A percentile compares a stretch with the other conserved stretches of the same genome.
Conservation (phyloP, 2,113 vertebrate genomes). For the Pygoscelis antarcticus region DNA sequence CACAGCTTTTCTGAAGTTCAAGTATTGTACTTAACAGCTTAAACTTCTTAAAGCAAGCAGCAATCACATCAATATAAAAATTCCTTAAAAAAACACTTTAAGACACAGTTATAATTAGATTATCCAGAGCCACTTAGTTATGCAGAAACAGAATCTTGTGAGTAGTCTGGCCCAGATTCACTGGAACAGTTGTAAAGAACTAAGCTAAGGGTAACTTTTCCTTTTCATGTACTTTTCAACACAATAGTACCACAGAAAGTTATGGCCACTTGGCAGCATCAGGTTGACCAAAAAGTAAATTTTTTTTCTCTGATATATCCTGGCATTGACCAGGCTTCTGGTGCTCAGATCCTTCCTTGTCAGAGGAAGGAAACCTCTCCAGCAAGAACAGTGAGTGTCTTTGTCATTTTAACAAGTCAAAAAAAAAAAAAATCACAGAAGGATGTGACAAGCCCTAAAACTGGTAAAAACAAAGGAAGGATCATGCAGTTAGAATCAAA, state of each 20-base stretch:
- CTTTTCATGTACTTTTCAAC: background rate
- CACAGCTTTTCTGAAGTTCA: background rate
- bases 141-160: background rate
- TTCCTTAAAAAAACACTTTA: background rate
- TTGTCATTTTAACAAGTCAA: background rate
- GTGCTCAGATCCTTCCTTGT: background rate
- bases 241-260: background rate
- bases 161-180: background rate
- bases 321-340: background rate
- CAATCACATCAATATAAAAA: background rate
- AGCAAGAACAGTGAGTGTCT: background rate
- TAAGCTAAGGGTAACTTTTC: background rate
- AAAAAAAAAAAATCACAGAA: background rate
- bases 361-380: background rate
- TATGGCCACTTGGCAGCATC: background rate
- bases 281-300: background rate
- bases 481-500: background rate
- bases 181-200: background rate
- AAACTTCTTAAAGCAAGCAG: background rate
- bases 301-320: background rate
- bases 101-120: background rate
- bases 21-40: background rate
- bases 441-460: background rate
- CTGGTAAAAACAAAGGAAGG: background rate
- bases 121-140: background rate